A percentile compares a stretch with the other conserved stretches of the same genome.
phyloP scores from a whole-genome alignment of 2,797 vertebrate species.

The Gymnodraco acuticeps region DNA sequence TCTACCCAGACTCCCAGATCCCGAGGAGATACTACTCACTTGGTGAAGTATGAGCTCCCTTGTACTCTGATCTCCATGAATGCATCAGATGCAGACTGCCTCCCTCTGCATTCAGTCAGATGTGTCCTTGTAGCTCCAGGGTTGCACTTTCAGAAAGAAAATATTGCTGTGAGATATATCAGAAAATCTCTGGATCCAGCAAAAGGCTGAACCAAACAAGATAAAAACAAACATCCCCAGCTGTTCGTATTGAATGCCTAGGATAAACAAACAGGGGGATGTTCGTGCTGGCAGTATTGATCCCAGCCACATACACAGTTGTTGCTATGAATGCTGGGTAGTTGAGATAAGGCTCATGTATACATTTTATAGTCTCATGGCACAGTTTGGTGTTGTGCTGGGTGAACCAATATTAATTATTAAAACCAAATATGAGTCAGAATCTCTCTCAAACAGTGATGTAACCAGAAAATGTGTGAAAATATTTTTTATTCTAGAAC shows the following conservation, averaged over 20 bases:
- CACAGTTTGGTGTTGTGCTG: neutral
- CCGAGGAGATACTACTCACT: constrained; percentile 98
- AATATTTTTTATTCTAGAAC: neutral
- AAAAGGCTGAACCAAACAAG: constrained; percentile 37
- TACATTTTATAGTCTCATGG: constrained; percentile 25
- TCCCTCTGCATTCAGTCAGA: constrained; percentile 44
- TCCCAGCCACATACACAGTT: constrained; percentile 29
- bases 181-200: constrained; percentile 45
- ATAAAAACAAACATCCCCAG: constrained; percentile 36
- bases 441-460: neutral
- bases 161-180: constrained; percentile 37
- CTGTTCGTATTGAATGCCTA: constrained; percentile 38
- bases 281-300: constrained; percentile 40
- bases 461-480: neutral
- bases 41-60: constrained; percentile 92
- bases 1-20: constrained; percentile 99
- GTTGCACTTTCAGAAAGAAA: constrained; percentile 32
- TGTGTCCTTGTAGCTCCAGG: constrained; percentile 38
- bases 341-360: constrained; percentile 38
- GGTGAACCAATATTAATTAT: neutral
- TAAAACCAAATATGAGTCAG: constrained; percentile 4
- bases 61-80: constrained; percentile 59
- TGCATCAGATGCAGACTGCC: constrained; percentile 21
- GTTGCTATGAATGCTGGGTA: constrained; percentile 19
- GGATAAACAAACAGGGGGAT: constrained; percentile 42